Evolutionary conservation across 2,888 invertebrate genomes (phyloP).

Genomic region (Alloscopus bannaensis): DNA sequence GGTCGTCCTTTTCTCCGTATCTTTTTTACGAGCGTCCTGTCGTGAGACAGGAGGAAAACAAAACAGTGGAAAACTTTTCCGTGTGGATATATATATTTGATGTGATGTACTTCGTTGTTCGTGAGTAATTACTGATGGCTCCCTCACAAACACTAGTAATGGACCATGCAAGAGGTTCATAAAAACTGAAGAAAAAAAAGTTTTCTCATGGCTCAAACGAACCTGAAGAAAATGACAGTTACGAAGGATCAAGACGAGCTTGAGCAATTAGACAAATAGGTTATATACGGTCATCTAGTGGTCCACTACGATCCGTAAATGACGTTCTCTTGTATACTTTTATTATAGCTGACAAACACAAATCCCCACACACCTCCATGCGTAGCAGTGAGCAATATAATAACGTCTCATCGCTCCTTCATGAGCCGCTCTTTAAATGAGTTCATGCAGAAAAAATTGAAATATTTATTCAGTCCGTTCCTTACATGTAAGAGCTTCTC

Average conservation of each 20-base stretch:
- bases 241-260: conserved; percentile 30
- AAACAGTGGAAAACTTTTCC: neutral
- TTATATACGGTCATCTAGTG: conserved; percentile 42
- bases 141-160: conserved; percentile 46
- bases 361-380: no score
- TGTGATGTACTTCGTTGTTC: conserved; percentile 35
- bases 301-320: conserved; percentile 12
- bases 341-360: no score
- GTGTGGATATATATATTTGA: neutral
- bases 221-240: conserved; percentile 40
- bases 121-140: conserved; percentile 60
- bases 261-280: conserved; percentile 60
- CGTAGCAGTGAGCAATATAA: no score
- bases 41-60: conserved; percentile 12
- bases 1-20: no score
- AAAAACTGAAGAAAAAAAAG: conserved; percentile 43
- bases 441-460: no score
- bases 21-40: neutral
- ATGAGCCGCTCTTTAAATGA: no score
- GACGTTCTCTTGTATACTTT: no score
- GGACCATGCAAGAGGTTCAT: conserved; percentile 49
- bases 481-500: no score
- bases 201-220: conserved; percentile 47
- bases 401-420: no score
- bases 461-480: no score